phyloP scores from a whole-genome alignment of 2,113 vertebrate genomes.

The Ophthalmolycus amberensis region DNA sequence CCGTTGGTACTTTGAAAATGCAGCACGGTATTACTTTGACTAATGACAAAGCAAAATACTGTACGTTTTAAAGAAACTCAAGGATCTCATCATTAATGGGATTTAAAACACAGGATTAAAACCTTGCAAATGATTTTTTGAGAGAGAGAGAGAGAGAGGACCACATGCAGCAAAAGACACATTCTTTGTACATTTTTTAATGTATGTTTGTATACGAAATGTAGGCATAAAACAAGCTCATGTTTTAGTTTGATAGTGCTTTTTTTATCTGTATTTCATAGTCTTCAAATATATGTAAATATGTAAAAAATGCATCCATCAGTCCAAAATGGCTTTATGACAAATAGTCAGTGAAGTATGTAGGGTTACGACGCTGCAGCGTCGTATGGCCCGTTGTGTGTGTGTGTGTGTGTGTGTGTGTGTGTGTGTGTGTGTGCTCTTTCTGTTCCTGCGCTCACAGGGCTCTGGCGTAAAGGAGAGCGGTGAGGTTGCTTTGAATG shows the following conservation, averaged over 20 bases:
- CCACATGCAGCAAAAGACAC: too few species aligned
- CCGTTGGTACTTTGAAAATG: background rate
- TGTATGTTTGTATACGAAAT: too few species aligned
- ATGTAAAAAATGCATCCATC: too few species aligned
- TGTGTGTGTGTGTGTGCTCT: constrained; percentile 7
- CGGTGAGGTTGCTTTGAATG: constrained; percentile 40
- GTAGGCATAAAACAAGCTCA: background rate
- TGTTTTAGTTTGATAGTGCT: background rate
- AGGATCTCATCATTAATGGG: background rate
- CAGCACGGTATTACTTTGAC: background rate
- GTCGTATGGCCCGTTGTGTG: background rate
- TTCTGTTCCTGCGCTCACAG: constrained; percentile 22
- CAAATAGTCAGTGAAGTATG: background rate
- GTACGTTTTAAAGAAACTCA: background rate
- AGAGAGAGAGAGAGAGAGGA: too few species aligned
- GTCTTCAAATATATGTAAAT: background rate
- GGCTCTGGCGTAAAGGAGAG: constrained; percentile 14
- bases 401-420: too few species aligned
- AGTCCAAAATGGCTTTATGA: background rate
- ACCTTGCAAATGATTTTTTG: background rate
- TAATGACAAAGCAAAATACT: background rate
- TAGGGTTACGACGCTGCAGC: background rate
- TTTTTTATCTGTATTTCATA: background rate
- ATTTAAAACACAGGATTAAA: background rate
- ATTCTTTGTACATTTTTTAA: background rate